Evolutionary conservation across 2,113 vertebrate species (phyloP).

Genomic region (Elachura formosa): DNA sequence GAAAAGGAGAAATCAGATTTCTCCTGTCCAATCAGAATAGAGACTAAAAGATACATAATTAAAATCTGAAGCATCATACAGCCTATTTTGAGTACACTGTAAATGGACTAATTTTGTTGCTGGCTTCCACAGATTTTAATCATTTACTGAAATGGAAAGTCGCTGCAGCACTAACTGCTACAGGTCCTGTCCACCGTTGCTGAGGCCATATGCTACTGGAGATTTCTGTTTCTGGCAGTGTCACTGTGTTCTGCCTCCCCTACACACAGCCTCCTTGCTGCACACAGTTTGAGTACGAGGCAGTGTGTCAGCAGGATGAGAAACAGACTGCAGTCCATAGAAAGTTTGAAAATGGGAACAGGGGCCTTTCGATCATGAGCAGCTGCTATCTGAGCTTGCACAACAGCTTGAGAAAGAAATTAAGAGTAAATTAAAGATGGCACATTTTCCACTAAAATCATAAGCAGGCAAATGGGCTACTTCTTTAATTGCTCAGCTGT

Average conservation of each 20-base stretch:
- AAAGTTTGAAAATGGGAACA: not conserved
- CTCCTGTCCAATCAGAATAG: not conserved
- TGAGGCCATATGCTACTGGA: not conserved
- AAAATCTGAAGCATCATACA: not conserved
- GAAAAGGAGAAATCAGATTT: constrained; percentile 36
- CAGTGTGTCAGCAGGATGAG: not conserved
- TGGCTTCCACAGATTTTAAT: not conserved
- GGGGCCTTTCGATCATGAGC: not conserved
- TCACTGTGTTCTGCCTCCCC: not conserved
- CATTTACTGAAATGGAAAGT: not conserved
- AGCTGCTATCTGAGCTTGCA: not conserved
- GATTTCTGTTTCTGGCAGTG: not conserved
- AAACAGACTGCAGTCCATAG: not conserved
- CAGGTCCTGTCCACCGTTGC: rapidly evolving
- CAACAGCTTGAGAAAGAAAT: not conserved
- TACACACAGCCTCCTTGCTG: not conserved
- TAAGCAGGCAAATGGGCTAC: not conserved
- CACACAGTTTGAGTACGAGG: rapidly evolving
- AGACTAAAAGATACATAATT: not conserved
- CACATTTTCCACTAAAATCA: not conserved
- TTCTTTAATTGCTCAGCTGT: not conserved
- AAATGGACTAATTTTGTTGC: not conserved
- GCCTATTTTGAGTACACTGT: not conserved
- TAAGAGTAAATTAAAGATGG: not conserved
- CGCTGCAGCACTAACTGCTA: not conserved